A percentile compares a stretch with the other conserved stretches of the same genome.
Conservation (phyloP, 2,888 invertebrate species). For the Synanthedon tipuliformis region DNA sequence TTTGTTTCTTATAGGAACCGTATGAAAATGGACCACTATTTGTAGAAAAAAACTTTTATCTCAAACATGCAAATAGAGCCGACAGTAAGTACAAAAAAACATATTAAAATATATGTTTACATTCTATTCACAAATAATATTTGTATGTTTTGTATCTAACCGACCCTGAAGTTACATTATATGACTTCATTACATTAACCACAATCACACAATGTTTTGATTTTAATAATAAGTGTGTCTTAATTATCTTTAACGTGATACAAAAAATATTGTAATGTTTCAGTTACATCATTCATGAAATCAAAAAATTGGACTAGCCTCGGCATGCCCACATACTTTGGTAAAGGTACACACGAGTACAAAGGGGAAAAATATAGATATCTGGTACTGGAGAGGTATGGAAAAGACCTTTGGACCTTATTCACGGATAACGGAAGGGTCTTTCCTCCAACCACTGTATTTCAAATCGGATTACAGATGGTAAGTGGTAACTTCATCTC, state of each 20-base stretch:
- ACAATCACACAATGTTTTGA: background rate
- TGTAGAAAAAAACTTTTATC: conserved; percentile 93
- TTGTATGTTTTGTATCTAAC: no score
- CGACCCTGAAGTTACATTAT: no score
- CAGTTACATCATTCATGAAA: conserved; percentile 79
- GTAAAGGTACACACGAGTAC: conserved; percentile 84
- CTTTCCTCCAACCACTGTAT: conserved; percentile 81
- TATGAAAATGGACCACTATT: conserved; percentile 93
- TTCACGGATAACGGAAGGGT: conserved; percentile 74
- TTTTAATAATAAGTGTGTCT: background rate
- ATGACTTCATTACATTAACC: no score
- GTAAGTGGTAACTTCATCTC: conserved; percentile 42
- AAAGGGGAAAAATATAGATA: conserved; percentile 87
- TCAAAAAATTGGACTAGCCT: conserved; percentile 75
- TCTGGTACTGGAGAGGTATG: conserved; percentile 89
- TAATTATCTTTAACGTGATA: background rate
- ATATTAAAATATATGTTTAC: no score
- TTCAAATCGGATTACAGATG: conserved; percentile 86
- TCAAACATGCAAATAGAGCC: conserved; percentile 77
- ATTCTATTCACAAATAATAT: no score
- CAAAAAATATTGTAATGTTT: conserved; percentile 13
- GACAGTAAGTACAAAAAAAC: conserved; percentile 69
- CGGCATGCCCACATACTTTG: conserved; percentile 88
- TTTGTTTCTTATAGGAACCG: conserved; percentile 76
- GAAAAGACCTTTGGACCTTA: conserved; percentile 84